Conservation (phyloP, 2,888 invertebrate genomes). For the Mesopsocus fuscifrons region DNA sequence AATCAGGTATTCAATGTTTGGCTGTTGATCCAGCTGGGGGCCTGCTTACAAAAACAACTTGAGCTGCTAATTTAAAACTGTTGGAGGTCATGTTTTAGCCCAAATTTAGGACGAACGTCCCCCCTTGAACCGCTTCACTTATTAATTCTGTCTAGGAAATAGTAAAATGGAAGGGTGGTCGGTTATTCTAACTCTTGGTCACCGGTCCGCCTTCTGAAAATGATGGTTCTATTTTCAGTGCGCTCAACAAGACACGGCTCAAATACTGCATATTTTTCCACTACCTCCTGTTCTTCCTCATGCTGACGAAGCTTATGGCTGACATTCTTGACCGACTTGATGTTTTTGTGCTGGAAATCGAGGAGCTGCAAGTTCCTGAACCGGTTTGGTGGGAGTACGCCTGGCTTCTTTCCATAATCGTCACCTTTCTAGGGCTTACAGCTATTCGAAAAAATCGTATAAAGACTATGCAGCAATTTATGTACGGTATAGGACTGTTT, state of each 20-base stretch:
- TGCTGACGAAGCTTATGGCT: conserved; percentile 80
- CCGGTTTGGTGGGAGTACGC: conserved; percentile 86
- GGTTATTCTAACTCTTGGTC: no score
- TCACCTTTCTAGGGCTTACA: conserved; percentile 68
- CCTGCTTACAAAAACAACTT: background rate
- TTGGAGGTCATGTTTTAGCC: no score
- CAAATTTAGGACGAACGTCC: no score
- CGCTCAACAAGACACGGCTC: conserved; percentile 86
- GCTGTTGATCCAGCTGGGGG: background rate
- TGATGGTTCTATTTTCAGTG: no score
- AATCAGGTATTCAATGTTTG: conserved; percentile 50
- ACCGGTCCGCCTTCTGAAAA: no score
- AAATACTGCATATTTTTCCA: conserved; percentile 91
- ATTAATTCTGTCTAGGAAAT: no score
- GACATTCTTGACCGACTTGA: conserved; percentile 84
- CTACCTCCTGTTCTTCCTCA: conserved; percentile 68
- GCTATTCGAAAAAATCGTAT: conserved; percentile 73
- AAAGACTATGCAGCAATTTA: conserved; percentile 53
- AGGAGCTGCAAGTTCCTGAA: conserved; percentile 81
- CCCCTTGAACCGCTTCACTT: no score
- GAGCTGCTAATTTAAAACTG: background rate
- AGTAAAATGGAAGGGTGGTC: no score
- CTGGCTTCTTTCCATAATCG: conserved; percentile 69
- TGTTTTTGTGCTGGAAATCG: conserved; percentile 83
- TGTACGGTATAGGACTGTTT: conserved; percentile 57